Evolutionary conservation across 1,140 invertebrate genomes (phyloP).

Genomic region (Hirudo medicinalis): DNA sequence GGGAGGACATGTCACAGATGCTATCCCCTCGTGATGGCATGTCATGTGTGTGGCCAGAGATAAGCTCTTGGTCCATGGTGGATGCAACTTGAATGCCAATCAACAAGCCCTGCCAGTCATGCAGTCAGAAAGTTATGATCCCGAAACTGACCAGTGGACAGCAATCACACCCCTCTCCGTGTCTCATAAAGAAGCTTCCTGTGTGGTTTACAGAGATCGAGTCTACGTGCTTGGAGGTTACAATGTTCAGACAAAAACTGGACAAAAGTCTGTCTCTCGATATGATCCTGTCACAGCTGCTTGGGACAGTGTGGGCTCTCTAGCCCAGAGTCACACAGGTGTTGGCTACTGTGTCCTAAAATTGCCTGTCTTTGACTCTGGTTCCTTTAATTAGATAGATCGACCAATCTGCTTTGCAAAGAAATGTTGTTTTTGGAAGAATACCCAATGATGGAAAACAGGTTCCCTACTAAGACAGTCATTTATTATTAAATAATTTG

Average conservation of each 20-base stretch:
- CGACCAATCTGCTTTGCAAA: too few species aligned
- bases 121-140: conserved; percentile 60
- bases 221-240: conserved; percentile 41
- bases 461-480: too few species aligned
- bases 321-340: conserved; percentile 39
- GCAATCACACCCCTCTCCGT: conserved; percentile 50
- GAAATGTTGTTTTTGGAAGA: too few species aligned
- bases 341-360: conserved; percentile 39
- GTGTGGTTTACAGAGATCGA: conserved; percentile 38
- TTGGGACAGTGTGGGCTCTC: conserved; percentile 40
- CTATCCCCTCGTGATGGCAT: conserved; percentile 40
- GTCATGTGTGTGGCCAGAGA: conserved; percentile 47
- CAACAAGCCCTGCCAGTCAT: conserved; percentile 55
- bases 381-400: conserved; percentile 27
- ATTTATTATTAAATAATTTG: too few species aligned
- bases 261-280: conserved; percentile 39
- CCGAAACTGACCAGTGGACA: conserved; percentile 52
- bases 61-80: conserved; percentile 59
- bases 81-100: conserved; percentile 49
- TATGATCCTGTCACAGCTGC: conserved; percentile 38
- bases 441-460: too few species aligned
- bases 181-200: conserved; percentile 42
- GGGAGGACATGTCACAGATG: conserved; percentile 41
- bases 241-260: conserved; percentile 42
- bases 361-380: conserved; percentile 35